These are phyloP conservation scores for Saccostrea echinata DNA, from an alignment of 1,140 invertebrate genomes.

Conservation along the genomic window DNA sequence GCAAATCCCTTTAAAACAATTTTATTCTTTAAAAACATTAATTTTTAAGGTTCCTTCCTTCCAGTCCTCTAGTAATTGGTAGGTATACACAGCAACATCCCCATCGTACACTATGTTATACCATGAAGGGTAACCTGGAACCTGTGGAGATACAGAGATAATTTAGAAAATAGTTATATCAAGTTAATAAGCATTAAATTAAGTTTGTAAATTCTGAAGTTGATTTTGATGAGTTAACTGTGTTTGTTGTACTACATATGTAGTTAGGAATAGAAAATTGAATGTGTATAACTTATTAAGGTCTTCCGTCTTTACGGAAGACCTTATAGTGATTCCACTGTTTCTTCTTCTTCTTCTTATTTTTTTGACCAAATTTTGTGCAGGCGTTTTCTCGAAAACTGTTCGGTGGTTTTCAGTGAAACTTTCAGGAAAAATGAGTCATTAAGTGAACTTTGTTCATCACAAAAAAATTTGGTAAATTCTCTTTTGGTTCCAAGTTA, in stretches of 20 bases:
- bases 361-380: too few species aligned
- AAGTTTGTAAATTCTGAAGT: constrained; percentile 7
- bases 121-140: constrained; percentile 26
- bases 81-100: constrained; percentile 2
- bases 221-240: not conserved
- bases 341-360: too few species aligned
- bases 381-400: too few species aligned
- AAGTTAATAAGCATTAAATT: not conserved
- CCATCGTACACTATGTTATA: constrained; percentile 35
- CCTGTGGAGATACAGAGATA: constrained; percentile 8
- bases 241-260: not conserved
- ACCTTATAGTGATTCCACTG: too few species aligned
- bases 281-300: not conserved
- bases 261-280: not conserved
- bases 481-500: too few species aligned
- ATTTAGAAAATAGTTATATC: not conserved
- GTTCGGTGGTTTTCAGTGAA: too few species aligned
- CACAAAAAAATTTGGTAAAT: too few species aligned
- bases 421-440: too few species aligned
- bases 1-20: not conserved
- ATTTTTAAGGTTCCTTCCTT: constrained; percentile 1
- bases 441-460: too few species aligned
- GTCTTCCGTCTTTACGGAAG: too few species aligned
- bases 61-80: constrained; percentile 33
- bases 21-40: constrained; percentile 17